Evolutionary conservation across 2,113 vertebrate genomes (phyloP), one percentile per base, ranked within the genome.

Genomic region (Ranitomeya variabilis): DNA sequence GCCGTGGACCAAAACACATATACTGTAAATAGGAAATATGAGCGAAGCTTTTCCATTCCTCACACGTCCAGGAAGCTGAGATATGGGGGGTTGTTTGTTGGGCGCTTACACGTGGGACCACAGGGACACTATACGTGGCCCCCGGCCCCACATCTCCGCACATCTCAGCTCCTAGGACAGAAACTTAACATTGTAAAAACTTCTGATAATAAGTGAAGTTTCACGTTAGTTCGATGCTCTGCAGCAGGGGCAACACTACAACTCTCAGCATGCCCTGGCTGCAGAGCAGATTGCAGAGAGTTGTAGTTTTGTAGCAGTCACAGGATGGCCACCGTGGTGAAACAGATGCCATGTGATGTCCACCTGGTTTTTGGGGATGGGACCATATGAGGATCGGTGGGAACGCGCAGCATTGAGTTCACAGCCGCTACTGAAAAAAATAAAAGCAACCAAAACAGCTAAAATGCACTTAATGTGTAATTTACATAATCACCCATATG

Each of bases 401-500:
- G 18, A 74, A 3, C 8, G 71, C 15, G 71, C 16, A n/a, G 3
- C 71, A 74, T 9, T 74, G 31, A 74, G 3, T 69, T 23, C 26
- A 21, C 18, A 51, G 80, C n/a, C 60, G n/a, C 60, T 45, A 21
- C 80, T 18, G 80, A 4, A 16, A 69, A 26, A 26, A 26, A 80
- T 7, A 14, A 26, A 52, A 7, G 3, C 21, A 57, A 51, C 0
- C 18, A 74, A 74, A 60, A 57, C n/a, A 80, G 23, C 81, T 69
- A 54, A 83, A 66, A 83, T 67, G 81, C 81, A 69, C 81, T 83
- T 83, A 67, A 23, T 83, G 4, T 37, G 81, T 83, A 69, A 83
- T 83, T 83, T 83, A 67, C 81, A 83, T 83, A 67, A 83, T 83
- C 62, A 52, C 81, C 62, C 59, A 67, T 83, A 52, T 69, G 64